Evolutionary conservation across 2,888 invertebrate genomes (phyloP), one percentile per base, ranked within the genome.

Genomic region (Xylota sylvarum): DNA sequence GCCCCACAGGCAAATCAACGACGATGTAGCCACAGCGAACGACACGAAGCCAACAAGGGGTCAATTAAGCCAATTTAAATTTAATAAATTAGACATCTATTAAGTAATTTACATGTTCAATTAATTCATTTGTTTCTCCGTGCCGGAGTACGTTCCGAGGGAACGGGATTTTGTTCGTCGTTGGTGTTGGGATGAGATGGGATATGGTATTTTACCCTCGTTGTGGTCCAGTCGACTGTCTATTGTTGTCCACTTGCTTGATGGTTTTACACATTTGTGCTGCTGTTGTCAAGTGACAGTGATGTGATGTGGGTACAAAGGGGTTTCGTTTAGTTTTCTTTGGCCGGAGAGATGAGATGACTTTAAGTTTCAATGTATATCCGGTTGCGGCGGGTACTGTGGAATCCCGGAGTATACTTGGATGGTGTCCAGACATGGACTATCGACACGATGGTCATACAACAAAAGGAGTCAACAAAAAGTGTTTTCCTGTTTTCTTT

Each of bases 51-150:
- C 56, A 69, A 86, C 85, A 77, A 86, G 85, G 91, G 92, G 92
- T 92, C 92, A 92, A 92, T 92, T 92, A 92, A 92, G 92, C 90
- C 92, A 92, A 92, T 92, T 92, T 92, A 92, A 92, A 92, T 92
- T 92, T 92, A 92, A 92, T 92, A 92, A 92, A 92, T 88, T 89
- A 89, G 89, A 89, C 89, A 89, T 90, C 91, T 92, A 92, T 92
- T 91, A 91, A 92, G 90, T 91, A 91, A 91, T 91, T 90, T 90
- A 90, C 88, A 88, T 89, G 88, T 88, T 88, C 89, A 89, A 88
- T 89, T 89, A 89, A 88, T 88, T 89, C 88, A 84, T 89, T 88
- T 88, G 77, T 78, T 86, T 86, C 73, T 80, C 46, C 37, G 23
- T 72, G 70, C 27, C 70, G 32, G 48, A 40, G 35, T 32, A 5